Conservation (phyloP, 2,113 vertebrate genomes). For the Coreoperca whiteheadi region DNA sequence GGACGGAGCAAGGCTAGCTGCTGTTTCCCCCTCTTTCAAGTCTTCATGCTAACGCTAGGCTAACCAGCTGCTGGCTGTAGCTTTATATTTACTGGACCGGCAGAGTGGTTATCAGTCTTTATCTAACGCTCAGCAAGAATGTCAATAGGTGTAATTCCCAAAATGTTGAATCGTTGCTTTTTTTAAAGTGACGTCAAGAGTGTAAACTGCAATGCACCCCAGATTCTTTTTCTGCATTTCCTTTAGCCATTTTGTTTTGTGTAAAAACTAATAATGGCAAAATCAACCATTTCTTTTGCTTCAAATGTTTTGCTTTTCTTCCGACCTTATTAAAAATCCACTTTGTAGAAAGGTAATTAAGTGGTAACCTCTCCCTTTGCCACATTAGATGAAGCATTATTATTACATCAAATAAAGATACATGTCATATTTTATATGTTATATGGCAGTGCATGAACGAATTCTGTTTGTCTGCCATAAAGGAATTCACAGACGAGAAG, state of each 20-base stretch:
- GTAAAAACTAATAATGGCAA: too few species aligned
- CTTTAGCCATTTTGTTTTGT: not conserved
- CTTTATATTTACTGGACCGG: not conserved
- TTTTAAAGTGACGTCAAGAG: not conserved
- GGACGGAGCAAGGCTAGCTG: not conserved
- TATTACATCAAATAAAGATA: not conserved
- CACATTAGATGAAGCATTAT: not conserved
- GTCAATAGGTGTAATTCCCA: not conserved
- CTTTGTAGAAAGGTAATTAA: not conserved
- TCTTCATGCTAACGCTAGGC: not conserved
- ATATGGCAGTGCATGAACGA: not conserved
- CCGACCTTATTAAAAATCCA: not conserved
- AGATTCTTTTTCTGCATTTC: conserved; percentile 7
- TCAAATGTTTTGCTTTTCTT: not conserved
- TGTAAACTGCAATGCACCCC: not conserved
- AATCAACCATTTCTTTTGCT: too few species aligned
- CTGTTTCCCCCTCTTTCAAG: not conserved
- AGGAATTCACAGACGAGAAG: not conserved
- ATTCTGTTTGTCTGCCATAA: not conserved
- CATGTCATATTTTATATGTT: not conserved
- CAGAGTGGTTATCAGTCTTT: not conserved
- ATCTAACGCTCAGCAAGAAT: not conserved
- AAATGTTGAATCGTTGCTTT: conserved; percentile 7
- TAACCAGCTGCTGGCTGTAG: not conserved
- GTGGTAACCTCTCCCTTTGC: not conserved